Evolutionary conservation across 2,797 vertebrate genomes (phyloP), one percentile per base, ranked within the genome.

Genomic region (Meda fulgida): DNA sequence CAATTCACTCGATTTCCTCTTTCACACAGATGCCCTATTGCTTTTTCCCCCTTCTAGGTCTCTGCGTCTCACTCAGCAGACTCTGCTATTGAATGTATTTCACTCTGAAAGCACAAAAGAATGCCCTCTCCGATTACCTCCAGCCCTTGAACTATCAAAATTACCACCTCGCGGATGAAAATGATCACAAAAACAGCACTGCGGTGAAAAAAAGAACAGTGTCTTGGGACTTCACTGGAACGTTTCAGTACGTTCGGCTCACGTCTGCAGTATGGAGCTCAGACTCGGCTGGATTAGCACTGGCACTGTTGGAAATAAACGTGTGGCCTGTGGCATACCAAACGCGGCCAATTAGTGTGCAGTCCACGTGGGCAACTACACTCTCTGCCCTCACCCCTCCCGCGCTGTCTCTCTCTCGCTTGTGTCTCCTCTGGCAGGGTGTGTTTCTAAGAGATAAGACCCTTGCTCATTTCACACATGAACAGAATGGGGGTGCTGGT

Each of bases 391-490:
- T 72, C 79, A 65, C 67, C 89, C 79, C 86, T 88, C 83, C 78
- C 73, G 31, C 14, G 38, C 87, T 40, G 11, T 48, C 65, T 78
- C 66, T 60, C 43, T n/a, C 66, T 89, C 82, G 72, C 85, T 90
- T 90, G 88, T 92, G 87, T 93, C 92, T 94, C 94, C 94, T 94
- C 94, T 94, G 93, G 94, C 95, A 94, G 94, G 93, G 94, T 95
- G 93, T 95, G 95, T 95, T 95, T 95, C 93, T 92, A 91, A 91
- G 93, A 95, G 95, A 95, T 95, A 95, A 95, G 95, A 92, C 92
- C 91, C 94, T 93, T 94, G 94, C 94, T 95, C 93, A 95, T 95
- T 95, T 95, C 95, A 95, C 95, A 95, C 94, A 94, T 95, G 94
- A 95, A 93, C 92, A 93, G 92, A 94, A 93, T 92, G 85, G 89